Evolutionary conservation across 92 coral and sea anemone genomes (phyloP).

Genomic region (Zoanthus solanderi): DNA sequence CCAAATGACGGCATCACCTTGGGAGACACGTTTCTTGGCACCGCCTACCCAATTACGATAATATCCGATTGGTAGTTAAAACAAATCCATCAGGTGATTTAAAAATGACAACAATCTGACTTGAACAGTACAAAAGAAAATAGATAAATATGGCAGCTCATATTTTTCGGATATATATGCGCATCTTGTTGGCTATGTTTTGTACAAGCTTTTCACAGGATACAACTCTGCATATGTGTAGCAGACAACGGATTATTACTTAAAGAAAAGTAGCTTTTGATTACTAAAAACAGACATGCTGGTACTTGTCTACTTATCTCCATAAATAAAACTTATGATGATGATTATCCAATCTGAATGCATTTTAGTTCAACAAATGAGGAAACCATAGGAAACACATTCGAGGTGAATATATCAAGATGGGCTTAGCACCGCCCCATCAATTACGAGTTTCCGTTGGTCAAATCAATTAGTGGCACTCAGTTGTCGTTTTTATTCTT

Average conservation of each 20-base stretch:
- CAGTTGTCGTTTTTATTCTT: background rate
- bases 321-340: background rate
- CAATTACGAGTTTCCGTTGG: constrained; percentile 10
- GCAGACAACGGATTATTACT: background rate
- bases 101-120: background rate
- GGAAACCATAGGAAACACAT: background rate
- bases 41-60: constrained; percentile 32
- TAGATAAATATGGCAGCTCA: background rate
- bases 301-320: background rate
- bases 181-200: background rate
- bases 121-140: background rate
- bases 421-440: constrained; percentile 2
- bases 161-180: background rate
- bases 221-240: background rate
- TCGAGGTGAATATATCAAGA: background rate
- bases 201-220: background rate
- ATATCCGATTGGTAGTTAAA: constrained; percentile 20
- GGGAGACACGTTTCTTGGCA: background rate
- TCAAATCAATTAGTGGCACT: background rate
- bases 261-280: background rate
- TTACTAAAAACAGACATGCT: background rate
- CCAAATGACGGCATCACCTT: background rate
- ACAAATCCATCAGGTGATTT: constrained; percentile 17
- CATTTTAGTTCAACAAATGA: background rate
- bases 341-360: background rate